phyloP scores from a whole-genome alignment of 2,797 vertebrate genomes.

The Ceryle rudis region DNA sequence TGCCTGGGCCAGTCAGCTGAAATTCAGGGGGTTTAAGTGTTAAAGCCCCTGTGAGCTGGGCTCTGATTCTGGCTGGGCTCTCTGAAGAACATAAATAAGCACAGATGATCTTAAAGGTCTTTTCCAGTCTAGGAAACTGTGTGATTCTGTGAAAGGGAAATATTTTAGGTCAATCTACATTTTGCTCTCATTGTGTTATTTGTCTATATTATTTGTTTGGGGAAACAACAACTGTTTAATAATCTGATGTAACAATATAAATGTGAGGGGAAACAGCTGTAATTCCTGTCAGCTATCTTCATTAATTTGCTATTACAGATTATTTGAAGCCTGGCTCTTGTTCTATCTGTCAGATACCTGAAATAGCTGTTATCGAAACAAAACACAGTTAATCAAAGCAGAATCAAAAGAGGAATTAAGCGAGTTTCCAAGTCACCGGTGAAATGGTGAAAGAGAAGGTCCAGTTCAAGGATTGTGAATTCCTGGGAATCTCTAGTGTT shows the following conservation, averaged over 20 bases:
- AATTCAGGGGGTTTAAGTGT: not conserved
- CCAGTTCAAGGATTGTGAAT: not conserved
- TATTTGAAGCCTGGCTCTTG: not conserved
- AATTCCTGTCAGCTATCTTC: not conserved
- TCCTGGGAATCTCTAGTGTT: not conserved
- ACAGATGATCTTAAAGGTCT: no score
- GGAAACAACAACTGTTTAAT: not conserved
- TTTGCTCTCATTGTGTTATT: not conserved
- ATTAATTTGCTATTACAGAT: not conserved
- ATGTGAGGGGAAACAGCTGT: not conserved
- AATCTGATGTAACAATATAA: not conserved
- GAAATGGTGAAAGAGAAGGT: not conserved
- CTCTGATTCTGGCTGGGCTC: not conserved
- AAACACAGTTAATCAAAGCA: not conserved
- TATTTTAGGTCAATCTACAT: not conserved
- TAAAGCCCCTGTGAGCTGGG: not conserved
- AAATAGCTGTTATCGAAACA: not conserved
- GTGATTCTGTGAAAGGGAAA: not conserved
- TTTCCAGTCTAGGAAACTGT: no score
- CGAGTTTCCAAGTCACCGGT: not conserved
- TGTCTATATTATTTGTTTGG: not conserved
- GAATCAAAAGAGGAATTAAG: not conserved
- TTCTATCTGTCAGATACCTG: not conserved
- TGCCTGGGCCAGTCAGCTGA: not conserved
- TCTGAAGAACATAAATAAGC: not conserved